phyloP scores from a whole-genome alignment of 2,797 vertebrate genomes.

The Valencia hispanica region DNA sequence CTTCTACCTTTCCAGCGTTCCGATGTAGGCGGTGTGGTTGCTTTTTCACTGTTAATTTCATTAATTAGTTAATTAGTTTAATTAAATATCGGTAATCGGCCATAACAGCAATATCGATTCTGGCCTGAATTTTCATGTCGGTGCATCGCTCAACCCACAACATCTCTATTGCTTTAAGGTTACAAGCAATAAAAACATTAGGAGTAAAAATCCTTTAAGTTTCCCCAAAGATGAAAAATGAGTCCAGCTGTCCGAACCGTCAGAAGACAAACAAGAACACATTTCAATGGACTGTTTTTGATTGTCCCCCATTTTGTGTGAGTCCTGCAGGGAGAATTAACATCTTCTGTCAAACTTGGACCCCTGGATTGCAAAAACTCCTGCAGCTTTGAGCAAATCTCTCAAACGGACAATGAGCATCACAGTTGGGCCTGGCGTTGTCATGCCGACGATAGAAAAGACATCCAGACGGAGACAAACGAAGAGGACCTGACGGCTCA shows the following conservation, averaged over 20 bases:
- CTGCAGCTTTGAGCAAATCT: conserved; percentile 60
- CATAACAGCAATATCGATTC: too few species aligned
- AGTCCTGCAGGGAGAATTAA: neutral
- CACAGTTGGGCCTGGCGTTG: conserved; percentile 66
- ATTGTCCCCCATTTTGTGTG: neutral
- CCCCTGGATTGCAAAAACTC: conserved; percentile 29
- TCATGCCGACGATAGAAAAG: conserved; percentile 72
- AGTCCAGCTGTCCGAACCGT: neutral
- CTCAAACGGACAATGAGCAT: conserved; percentile 49
- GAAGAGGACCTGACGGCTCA: conserved; percentile 42
- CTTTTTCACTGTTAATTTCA: too few species aligned
- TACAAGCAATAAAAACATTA: too few species aligned
- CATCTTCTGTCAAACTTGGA: conserved; percentile 46
- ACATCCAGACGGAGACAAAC: neutral
- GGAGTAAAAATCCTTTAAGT: neutral
- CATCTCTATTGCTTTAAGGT: too few species aligned
- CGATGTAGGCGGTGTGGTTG: too few species aligned
- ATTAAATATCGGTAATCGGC: too few species aligned
- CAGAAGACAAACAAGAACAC: neutral
- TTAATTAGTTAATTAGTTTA: too few species aligned
- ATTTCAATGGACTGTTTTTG: neutral
- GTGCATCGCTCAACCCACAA: too few species aligned
- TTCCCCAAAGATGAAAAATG: neutral
- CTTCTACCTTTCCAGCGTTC: too few species aligned
- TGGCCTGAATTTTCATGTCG: too few species aligned